Percentiles rank a stretch among this genome's conserved stretches.
These are phyloP conservation scores for Cheilosia grossa DNA, from an alignment of 2,888 invertebrate genomes.

Conservation along the genomic window DNA sequence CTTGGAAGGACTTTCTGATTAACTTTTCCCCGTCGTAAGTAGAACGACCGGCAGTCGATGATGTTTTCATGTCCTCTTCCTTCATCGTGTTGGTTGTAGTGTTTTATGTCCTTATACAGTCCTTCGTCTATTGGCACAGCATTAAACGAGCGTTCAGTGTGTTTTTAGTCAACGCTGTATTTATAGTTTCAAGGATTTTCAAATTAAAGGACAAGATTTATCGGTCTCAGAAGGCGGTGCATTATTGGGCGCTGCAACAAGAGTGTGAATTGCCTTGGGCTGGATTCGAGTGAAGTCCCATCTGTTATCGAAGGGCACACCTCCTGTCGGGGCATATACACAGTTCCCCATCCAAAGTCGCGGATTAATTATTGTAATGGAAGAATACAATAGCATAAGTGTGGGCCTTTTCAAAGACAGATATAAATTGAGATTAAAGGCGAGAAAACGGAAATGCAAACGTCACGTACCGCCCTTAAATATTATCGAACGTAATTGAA, in stretches of 20 bases:
- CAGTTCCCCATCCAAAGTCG: too few relatives aligned
- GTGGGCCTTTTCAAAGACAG: neutral
- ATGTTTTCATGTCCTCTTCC: neutral
- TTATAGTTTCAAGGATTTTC: neutral
- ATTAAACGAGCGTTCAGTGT: conserved; percentile 15
- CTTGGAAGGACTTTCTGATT: conserved; percentile 64
- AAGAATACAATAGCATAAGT: neutral
- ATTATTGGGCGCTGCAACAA: neutral
- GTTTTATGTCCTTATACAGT: conserved; percentile 8
- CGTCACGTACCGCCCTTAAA: neutral
- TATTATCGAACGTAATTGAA: neutral
- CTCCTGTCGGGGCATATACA: neutral
- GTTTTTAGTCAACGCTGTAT: neutral
- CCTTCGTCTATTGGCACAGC: neutral
- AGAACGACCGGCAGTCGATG: conserved; percentile 36
- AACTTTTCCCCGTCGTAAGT: conserved; percentile 51
- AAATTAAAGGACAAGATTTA: conserved; percentile 11
- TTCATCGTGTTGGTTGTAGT: neutral
- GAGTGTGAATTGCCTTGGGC: neutral
- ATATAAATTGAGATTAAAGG: neutral
- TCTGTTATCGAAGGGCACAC: neutral
- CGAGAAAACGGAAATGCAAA: neutral
- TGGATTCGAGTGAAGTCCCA: neutral
- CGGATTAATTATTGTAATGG: neutral
- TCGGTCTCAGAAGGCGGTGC: neutral